Conservation (phyloP, 2,797 vertebrate genomes). For the Spinibarbus caldwelli region DNA sequence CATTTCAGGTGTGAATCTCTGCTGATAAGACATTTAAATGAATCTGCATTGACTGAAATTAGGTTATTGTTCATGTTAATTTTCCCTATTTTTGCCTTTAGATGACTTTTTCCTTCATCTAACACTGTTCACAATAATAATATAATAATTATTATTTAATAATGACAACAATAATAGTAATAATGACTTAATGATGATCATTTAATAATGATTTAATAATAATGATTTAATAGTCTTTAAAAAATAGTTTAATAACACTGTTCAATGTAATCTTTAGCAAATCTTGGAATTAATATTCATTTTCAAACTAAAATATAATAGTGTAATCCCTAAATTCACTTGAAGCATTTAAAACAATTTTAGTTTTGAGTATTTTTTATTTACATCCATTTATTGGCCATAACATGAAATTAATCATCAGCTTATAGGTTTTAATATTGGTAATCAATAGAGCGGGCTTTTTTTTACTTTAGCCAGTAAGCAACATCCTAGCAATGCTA, state of each 20-base stretch:
- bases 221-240: neutral
- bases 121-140: neutral
- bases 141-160: neutral
- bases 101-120: neutral
- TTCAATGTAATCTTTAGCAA: neutral
- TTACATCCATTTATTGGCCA: neutral
- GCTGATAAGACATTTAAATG: no score
- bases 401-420: neutral
- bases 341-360: neutral
- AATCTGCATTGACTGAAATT: no score
- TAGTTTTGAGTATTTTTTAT: neutral
- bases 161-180: neutral
- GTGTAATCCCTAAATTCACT: neutral
- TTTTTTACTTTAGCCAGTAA: no score
- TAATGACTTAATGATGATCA: neutral
- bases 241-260: neutral
- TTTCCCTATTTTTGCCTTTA: neutral
- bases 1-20: no score
- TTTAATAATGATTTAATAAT: neutral
- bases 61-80: neutral
- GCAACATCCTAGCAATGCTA: neutral
- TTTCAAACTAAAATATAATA: neutral
- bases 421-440: neutral
- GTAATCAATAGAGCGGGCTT: neutral
- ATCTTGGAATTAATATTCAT: neutral